Conservation (phyloP, 2,888 invertebrate species). For the Heliconius sara region DNA sequence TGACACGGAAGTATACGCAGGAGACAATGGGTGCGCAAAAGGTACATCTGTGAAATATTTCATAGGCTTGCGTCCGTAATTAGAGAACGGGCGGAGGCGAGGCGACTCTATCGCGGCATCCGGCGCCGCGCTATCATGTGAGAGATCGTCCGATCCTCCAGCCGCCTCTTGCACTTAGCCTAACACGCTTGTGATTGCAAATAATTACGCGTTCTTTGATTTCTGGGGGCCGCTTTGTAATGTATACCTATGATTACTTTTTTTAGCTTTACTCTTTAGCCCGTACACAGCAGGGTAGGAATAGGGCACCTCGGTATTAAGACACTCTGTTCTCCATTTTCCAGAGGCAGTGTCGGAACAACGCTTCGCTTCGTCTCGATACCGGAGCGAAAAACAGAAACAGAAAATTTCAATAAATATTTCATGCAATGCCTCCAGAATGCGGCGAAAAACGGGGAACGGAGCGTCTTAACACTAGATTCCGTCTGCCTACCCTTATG, state of each 20-base stretch:
- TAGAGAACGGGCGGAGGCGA: constrained; percentile 65
- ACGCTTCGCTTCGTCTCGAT: no score
- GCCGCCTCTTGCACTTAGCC: constrained; percentile 48
- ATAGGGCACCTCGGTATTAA: no score
- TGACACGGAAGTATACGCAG: constrained; percentile 66
- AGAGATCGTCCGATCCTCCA: constrained; percentile 64
- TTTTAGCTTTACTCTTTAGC: no score
- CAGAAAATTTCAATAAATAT: no score
- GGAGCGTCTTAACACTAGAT: no score
- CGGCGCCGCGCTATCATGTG: constrained; percentile 74
- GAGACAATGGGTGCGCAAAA: constrained; percentile 66
- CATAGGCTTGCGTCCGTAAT: constrained; percentile 72
- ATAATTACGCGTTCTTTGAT: constrained; percentile 47
- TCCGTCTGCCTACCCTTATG: no score
- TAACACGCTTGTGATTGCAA: constrained; percentile 48
- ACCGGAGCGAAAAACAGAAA: no score
- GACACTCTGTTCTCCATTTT: no score
- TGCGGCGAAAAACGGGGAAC: no score
- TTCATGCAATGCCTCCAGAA: no score
- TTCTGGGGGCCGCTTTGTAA: constrained; percentile 29
- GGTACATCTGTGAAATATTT: constrained; percentile 64
- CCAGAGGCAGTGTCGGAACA: no score
- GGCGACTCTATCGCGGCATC: constrained; percentile 69
- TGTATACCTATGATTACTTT: not conserved
- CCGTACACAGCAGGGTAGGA: no score